Evolutionary conservation across 1,140 invertebrate genomes (phyloP).

Genomic region (Sipha flava): DNA sequence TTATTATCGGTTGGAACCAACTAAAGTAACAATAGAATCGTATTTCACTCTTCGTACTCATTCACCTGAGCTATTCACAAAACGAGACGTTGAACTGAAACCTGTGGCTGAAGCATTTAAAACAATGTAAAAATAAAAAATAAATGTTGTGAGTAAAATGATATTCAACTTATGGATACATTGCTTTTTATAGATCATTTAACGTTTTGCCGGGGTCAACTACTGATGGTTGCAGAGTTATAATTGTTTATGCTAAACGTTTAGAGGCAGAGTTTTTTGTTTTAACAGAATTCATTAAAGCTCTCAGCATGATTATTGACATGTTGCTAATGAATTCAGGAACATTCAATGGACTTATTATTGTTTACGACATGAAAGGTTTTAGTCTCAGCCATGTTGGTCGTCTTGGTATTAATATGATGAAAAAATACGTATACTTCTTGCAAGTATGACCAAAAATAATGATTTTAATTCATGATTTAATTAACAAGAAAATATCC

Average conservation of each 20-base stretch:
- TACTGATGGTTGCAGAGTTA: not conserved
- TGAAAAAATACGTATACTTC: constrained; percentile 28
- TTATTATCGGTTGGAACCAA: constrained; percentile 37
- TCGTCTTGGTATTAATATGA: constrained; percentile 7
- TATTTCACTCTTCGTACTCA: constrained; percentile 38
- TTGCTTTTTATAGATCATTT: not conserved
- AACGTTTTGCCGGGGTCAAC: not conserved
- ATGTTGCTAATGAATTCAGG: constrained; percentile 17
- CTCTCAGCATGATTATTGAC: constrained; percentile 12
- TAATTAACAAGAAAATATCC: not conserved
- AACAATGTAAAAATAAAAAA: constrained; percentile 1
- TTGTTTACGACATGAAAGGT: constrained; percentile 27
- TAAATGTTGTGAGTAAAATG: not conserved
- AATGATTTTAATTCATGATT: not conserved
- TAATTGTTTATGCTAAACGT: not conserved
- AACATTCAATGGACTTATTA: constrained; percentile 14
- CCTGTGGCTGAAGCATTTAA: constrained; percentile 3
- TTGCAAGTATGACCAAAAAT: constrained; percentile 33
- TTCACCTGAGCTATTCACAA: constrained; percentile 39
- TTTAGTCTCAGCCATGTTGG: constrained; percentile 10
- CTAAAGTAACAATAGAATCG: constrained; percentile 37
- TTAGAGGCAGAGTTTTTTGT: constrained; percentile 20
- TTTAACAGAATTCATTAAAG: constrained; percentile 19
- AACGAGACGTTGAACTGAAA: constrained; percentile 34
- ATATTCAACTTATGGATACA: not conserved